Base-by-base conservation (phyloP, 2,888 invertebrate genomes). In the Hemicrepidius hirtus region DNA sequence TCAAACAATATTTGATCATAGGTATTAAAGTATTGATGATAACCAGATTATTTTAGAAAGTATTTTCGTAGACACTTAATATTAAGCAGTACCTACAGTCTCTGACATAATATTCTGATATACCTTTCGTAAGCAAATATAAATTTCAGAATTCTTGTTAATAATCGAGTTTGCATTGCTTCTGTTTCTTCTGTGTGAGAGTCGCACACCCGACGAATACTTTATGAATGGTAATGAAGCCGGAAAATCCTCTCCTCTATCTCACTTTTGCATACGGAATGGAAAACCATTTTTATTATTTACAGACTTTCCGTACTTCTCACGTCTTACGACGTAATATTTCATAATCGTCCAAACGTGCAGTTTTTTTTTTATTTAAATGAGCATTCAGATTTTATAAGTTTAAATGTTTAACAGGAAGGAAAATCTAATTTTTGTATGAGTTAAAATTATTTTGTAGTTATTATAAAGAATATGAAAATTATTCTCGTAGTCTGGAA, bases 141-240 rank as follows among this genome's bases (percentile, higher is more conserved):
- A 53, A 65, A 65, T 53, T 65, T 65, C 28, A 50, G 53, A 65
- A 65, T 53, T 65, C 64, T 40, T 35, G 46, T 46, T 49, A 65
- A 65, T 65, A 65, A 65, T 65, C 49, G 37, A 65, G 64, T 65
- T 65, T 65, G 64, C 40, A 65, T 65, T 49, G 64, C 40, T 53
- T 24, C 50, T 49, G 53, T 53, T 53, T 65, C 64, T 50, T 65
- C 53, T 53, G 64, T 65, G 50, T 65, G 64, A 32, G 49, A 53
- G 35, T 53, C 64, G 50, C 64, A 50, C 64, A 53, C 46, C 53
- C 18, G 64, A 46, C 32, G 64, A 65, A 65, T 65, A 65, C 64
- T 65, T 50, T 65, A 65, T 65, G 64, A 65, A 65, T 65, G 35
- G 53, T 65, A 65, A 65, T 65, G 64, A 65, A 53, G 64, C 40